Base-by-base conservation (phyloP, 2,888 invertebrate genomes). In the Orthonevra nobilis region DNA sequence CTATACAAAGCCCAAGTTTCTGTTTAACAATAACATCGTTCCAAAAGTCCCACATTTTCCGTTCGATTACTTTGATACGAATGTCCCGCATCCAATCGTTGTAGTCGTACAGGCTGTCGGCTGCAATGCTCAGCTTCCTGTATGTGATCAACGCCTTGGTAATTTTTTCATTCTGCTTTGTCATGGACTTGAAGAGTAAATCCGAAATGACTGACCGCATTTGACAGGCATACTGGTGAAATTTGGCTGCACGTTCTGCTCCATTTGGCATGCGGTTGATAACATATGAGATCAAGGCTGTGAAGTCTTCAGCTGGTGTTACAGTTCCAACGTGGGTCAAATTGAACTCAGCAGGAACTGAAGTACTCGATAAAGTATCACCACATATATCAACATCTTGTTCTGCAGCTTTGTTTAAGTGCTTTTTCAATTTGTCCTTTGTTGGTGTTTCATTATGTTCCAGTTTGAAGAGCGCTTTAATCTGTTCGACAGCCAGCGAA, bases 221-320 rank as follows among this genome's bases (percentile, higher is more conserved):
- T 81, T 89, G 87, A 6, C 82, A 81, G 0, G 85, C 82, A 12
- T 85, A 82, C 1, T 79, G 61, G 32, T 85, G 85, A 58, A 87
- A 89, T 19, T 84, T 83, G 2, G 82, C 82, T 64, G 86, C 84
- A 4, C 84, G 83, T 34, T 84, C 81, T 0, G 86, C 84, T 10
- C 83, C 84, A 48, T 84, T 83, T 2, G 77, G 15, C 3, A 85
- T 73, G 3, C 81, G 68, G 1, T 83, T 83, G 9, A 87, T 82
- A 7, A 89, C 90, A 82, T 86, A 84, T 9, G 85, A 84, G 48
- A 89, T 85, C 60, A 93, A 88, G 14, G 84, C 83, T 75, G 86
- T 86, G 82, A 91, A 94, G 85, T 94, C 93, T 58, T 90, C 89
- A 2, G 91, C 89, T 0, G 94, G 94, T 23, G 90, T 90, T 1